phyloP scores from a whole-genome alignment of 2,888 invertebrate genomes.

The Lithophane ornitopus region DNA sequence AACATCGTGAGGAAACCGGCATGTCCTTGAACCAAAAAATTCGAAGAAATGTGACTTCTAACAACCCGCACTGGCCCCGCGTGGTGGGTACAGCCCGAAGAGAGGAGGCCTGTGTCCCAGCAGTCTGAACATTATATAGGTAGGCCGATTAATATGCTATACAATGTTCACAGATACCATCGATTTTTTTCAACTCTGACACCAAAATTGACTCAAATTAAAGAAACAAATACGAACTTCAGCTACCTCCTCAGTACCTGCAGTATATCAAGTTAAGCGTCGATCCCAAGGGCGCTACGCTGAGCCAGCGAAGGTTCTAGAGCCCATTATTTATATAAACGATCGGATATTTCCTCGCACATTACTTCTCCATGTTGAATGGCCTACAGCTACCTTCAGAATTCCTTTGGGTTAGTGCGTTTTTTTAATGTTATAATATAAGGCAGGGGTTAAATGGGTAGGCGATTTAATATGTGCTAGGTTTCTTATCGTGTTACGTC shows the following conservation, averaged over 20 bases:
- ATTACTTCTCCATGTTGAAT: slow-evolving; percentile 44
- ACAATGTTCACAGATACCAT: too few relatives aligned
- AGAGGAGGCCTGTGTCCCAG: too few relatives aligned
- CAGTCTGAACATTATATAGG: too few relatives aligned
- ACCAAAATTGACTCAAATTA: slow-evolving; percentile 1
- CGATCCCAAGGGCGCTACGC: slow-evolving; percentile 51
- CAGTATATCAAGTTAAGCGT: slow-evolving; percentile 48
- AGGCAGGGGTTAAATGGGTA: background rate
- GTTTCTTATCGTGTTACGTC: background rate
- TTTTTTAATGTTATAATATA: slow-evolving; percentile 30
- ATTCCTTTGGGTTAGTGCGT: slow-evolving; percentile 37
- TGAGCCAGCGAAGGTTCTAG: slow-evolving; percentile 57
- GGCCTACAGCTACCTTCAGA: slow-evolving; percentile 19
- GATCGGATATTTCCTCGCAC: slow-evolving; percentile 57
- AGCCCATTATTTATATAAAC: slow-evolving; percentile 64
- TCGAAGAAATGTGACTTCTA: too few relatives aligned
- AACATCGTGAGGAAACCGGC: too few relatives aligned
- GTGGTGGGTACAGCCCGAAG: too few relatives aligned
- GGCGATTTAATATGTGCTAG: background rate
- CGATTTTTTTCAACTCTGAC: background rate
- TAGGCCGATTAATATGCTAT: too few relatives aligned
- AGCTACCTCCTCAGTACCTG: slow-evolving; percentile 33
- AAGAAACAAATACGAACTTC: slow-evolving; percentile 14
- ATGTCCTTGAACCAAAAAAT: too few relatives aligned
- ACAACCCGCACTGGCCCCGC: too few relatives aligned